Conservation (phyloP, 2,797 vertebrate genomes). For the Peromyscus nudipes region DNA sequence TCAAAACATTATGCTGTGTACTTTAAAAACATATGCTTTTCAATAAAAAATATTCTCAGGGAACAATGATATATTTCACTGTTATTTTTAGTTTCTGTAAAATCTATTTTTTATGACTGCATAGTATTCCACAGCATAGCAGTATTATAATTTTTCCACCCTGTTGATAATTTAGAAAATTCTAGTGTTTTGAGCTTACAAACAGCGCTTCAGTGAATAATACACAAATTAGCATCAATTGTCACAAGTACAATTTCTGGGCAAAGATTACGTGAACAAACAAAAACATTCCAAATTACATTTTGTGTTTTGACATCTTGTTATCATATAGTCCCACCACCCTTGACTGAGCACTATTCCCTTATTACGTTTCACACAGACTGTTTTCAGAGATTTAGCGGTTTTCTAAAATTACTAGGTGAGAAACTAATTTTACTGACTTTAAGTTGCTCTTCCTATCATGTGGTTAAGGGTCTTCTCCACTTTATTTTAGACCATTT, state of each 20-base stretch:
- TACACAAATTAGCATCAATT: neutral
- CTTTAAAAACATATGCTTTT: neutral
- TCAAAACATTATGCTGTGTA: neutral
- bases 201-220: neutral
- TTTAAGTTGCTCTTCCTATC: neutral
- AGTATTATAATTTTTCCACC: neutral
- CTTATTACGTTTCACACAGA: neutral
- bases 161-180: neutral
- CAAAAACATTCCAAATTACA: neutral
- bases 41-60: neutral
- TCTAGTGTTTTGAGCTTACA: neutral
- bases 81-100: neutral
- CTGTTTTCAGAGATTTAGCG: neutral
- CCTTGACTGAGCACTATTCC: neutral
- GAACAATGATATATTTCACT: neutral
- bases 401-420: neutral
- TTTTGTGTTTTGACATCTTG: neutral
- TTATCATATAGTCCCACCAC: neutral
- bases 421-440: neutral
- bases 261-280: neutral
- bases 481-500: conserved; percentile 12
- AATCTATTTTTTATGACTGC: neutral
- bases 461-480: neutral
- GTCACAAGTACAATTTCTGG: neutral
- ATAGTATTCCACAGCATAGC: neutral